phyloP scores from a whole-genome alignment of 2,888 invertebrate species.

The Acleris laterana region DNA sequence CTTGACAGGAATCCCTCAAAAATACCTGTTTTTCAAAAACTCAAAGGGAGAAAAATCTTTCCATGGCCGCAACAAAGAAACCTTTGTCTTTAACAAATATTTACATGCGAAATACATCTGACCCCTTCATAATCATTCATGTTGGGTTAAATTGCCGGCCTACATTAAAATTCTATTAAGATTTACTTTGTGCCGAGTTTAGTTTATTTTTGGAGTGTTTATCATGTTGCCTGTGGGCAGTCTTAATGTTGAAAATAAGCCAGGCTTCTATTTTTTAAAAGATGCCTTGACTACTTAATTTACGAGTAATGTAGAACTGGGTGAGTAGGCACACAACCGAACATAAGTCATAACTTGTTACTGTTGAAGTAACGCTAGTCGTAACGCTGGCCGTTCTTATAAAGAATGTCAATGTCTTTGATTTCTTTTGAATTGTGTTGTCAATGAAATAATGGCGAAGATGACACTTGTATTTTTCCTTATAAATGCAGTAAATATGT shows the following conservation, averaged over 20 bases:
- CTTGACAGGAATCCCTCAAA: conserved; percentile 5
- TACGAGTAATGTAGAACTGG: no score
- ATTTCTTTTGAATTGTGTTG: no score
- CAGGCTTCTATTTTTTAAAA: conserved; percentile 4
- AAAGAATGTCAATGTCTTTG: no score
- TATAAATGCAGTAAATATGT: no score
- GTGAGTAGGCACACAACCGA: no score
- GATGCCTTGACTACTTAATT: no score
- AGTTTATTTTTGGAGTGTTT: conserved; percentile 4
- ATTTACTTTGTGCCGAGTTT: conserved; percentile 22
- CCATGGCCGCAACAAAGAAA: conserved; percentile 23
- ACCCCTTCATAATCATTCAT: conserved; percentile 17
- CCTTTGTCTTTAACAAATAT: conserved; percentile 22
- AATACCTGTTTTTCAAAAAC: conserved; percentile 15
- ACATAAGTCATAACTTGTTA: no score
- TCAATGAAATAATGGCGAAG: no score
- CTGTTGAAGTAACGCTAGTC: no score
- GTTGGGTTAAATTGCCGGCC: conserved; percentile 20
- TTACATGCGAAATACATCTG: conserved; percentile 15
- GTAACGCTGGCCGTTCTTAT: no score
- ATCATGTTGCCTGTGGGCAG: neutral
- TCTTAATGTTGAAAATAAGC: neutral
- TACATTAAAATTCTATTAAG: conserved; percentile 29
- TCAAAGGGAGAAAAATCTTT: conserved; percentile 21
- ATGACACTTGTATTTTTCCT: no score